Evolutionary conservation across 2,113 vertebrate species (phyloP), one percentile per base, ranked within the genome.

Genomic region (Ciconia boyciana): DNA sequence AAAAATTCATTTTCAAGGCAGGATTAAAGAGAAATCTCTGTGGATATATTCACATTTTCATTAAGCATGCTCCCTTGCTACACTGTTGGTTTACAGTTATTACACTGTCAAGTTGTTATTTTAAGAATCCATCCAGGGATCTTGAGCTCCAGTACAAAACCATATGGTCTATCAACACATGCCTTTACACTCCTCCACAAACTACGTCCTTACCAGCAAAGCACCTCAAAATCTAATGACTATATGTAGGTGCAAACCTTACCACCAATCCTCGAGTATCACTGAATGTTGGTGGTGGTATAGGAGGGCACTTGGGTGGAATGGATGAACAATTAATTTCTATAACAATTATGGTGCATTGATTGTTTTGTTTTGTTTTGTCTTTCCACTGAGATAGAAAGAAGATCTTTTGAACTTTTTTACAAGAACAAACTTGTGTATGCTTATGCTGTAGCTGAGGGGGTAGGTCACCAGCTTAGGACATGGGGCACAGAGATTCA

Each of bases 1-100:
- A 61, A 92, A 94, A 95, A 84, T 68, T 84, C 51, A 87, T 87
- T 97, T 95, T 88, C 54, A 87, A 82, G 75, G 39, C 66, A 94
- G 70, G 46, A 88, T 94, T 94, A 95, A 90, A 96, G 41, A 57
- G 43, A 87, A 97, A 80, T 81, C 83, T 93, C 90, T 91, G 36
- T 81, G 77, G 86, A 81, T 90, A 48, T 61, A 94, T 91, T 83
- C 20, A 93, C 49, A 89, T 93, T 94, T 97, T 95, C 69, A 83
- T 94, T 84, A 91, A 92, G 41, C 36, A 65, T 44, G 19, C 12
- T 94, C 81, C 83, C 90, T 87, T 66, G 80, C 61, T 89, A 79
- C 72, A 68, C 32, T 75, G 39, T 83, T 87, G 39, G 75, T 82
- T 96, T 93, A 83, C 62, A 92, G 68, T 84, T 91, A 85, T 85